Evolutionary conservation across 1,140 invertebrate species (phyloP), one percentile per base, ranked within the genome.

Genomic region (Probaryconus sp.): DNA sequence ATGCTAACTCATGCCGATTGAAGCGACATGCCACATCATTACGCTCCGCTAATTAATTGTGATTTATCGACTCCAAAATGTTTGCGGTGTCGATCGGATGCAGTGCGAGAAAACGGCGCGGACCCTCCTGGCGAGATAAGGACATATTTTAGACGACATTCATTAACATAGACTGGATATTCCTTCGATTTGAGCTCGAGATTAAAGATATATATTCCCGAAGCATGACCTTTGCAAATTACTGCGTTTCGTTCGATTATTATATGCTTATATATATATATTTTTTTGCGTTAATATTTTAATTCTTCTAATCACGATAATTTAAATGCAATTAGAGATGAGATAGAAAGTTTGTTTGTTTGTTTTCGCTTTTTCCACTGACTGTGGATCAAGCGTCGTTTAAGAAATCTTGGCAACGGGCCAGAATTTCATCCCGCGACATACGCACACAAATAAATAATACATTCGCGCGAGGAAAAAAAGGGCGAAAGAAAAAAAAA

Each of bases 41-140:
- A 87, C 85, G 83, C 80, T 80, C 79, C 73, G 81, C 83, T 86
- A 87, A 87, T 87, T 87, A 87, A 87, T 86, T 87, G 85, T 87
- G 86, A 87, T 87, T 87, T 87, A 87, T 87, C 81, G 83, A 79
- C 81, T 79, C 82, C 81, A 83, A 84, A 85, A 86, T 77, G 75
- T 77, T 73, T 65, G 70, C 50, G 70, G 75, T 74, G 71, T 72
- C 69, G 75, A 77, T 70, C 70, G 75, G 70, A 77, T 77, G 75
- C 71, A 73, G 70, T 42, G 71, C 75, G 75, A 77, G 70, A 73
- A 77, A 73, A 77, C 70, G 61, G 63, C 69, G 64, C 65, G 47
- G 70, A 74, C 76, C 71, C 76, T 67, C 70, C 70, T 47, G 58
- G 53, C 60, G 61, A 77, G 69, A 77, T 77, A 77, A 77, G 75